A percentile compares a stretch with the other conserved stretches of the same genome.
Conservation (phyloP, 2,888 invertebrate species). For the Scaptodrosophila latifasciaeformis region DNA sequence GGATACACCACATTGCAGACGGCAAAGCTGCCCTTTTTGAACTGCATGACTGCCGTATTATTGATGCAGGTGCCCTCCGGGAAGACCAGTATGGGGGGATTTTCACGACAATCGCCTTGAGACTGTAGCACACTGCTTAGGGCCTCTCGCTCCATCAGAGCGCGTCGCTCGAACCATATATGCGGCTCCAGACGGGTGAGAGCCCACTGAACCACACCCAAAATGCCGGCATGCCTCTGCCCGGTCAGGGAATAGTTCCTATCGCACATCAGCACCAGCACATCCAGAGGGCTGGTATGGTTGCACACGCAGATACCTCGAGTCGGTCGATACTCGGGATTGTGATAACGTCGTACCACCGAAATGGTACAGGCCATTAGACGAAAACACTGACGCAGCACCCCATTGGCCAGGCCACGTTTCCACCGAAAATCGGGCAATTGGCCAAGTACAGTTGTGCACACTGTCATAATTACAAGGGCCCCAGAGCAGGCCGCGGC, state of each 20-base stretch:
- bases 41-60: constrained; percentile 99
- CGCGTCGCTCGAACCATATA: constrained; percentile 97
- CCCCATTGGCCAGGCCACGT: constrained; percentile 82
- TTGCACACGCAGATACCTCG: constrained; percentile 95
- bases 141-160: constrained; percentile 90
- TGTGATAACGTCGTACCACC: constrained; percentile 87
- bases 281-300: constrained; percentile 98
- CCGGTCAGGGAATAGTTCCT: constrained; percentile 95
- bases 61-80: constrained; percentile 99
- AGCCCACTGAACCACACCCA: constrained; percentile 92
- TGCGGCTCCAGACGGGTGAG: constrained; percentile 93
- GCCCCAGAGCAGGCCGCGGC: constrained; percentile 13
- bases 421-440: constrained; percentile 36
- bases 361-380: constrained; percentile 92
- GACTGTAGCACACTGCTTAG: constrained; percentile 88
- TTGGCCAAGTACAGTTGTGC: constrained; percentile 33
- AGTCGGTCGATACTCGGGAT: constrained; percentile 86
- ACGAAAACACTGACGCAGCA: constrained; percentile 92
- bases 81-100: constrained; percentile 96
- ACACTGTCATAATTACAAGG: constrained; percentile 27
- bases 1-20: constrained; percentile 96
- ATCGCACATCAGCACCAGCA: constrained; percentile 94
- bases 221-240: constrained; percentile 78
- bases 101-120: constrained; percentile 90
- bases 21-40: constrained; percentile 99